Base-by-base conservation (phyloP, 2,888 invertebrate species). In the Stictocephala bisonia region DNA sequence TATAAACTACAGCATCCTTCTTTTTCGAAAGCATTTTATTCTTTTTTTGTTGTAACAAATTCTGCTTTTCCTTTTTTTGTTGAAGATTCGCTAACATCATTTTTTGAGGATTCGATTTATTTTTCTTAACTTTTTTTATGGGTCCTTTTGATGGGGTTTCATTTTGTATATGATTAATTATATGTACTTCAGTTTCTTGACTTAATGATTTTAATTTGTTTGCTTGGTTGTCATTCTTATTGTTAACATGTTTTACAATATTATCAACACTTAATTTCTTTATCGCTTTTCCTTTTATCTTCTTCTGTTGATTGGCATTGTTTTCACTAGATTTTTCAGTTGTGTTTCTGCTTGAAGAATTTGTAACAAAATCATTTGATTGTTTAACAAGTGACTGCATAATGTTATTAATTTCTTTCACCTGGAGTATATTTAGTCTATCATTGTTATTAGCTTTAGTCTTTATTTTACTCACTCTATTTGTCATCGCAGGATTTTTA, bases 341-440 rank as follows among this genome's bases (percentile, higher is more conserved):
- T 44, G 7, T 9, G 11, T 9, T 44, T 44, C 11, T 3, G 3
- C 22, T 15, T 3, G 48, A 15, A 48, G 4, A 15, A 48, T 48
- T 48, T 7, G 48, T 48, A 48, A 48, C 48, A 48, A 11, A 48
- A 35, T 29, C 29, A 15, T 4, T 20, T 4, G 64, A 64, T 44
- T 40, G 41, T 15, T 64, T 20, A 7, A 44, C 40, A 11, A 64
- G 40, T n/a, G 22, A 13, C n/a, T 44, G 3, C 24, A 64, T n/a
- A 27, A 64, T 64, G 26, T n/a, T 22, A 24, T 44, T 44, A 40
- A 64, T 64, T 44, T 64, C 64, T 44, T 64, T 44, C 64, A 64
- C 27, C 18, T 64, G 44, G 26, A n/a, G 13, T 27, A 40, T 13
- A 13, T 64, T 26, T 24, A 18, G 22, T 22, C 44, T 27, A 44